Evolutionary conservation across 2,888 invertebrate genomes (phyloP).

Genomic region (Nudaria mundana): DNA sequence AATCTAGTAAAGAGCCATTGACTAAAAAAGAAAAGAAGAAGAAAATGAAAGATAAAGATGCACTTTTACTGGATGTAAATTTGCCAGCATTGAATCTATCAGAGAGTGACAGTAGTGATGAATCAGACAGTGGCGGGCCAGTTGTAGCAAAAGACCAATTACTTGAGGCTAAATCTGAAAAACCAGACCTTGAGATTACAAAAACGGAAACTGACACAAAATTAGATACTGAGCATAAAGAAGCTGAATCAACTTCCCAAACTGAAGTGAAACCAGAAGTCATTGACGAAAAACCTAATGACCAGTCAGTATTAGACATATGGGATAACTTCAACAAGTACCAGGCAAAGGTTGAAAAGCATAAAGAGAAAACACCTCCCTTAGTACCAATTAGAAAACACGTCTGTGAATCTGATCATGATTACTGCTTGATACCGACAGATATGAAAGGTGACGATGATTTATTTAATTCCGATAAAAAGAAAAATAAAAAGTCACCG

Average conservation of each 20-base stretch:
- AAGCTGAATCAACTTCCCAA: conserved; percentile 30
- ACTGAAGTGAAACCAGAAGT: conserved; percentile 46
- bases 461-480: conserved; percentile 57
- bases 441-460: conserved; percentile 73
- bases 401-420: conserved; percentile 86
- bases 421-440: conserved; percentile 84
- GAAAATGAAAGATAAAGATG: conserved; percentile 71
- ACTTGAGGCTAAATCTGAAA: conserved; percentile 30
- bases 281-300: conserved; percentile 76
- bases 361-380: conserved; percentile 69
- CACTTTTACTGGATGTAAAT: conserved; percentile 78
- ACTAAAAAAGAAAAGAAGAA: conserved; percentile 74
- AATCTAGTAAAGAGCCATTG: conserved; percentile 48
- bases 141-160: conserved; percentile 47
- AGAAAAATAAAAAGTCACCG: conserved; percentile 74
- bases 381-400: conserved; percentile 76
- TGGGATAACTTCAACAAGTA: conserved; percentile 90
- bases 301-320: conserved; percentile 84
- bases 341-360: conserved; percentile 85
- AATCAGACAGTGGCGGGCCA: conserved; percentile 70
- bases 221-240: conserved; percentile 12
- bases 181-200: conserved; percentile 30
- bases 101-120: conserved; percentile 90
- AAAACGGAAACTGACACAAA: conserved; percentile 25
- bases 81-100: conserved; percentile 91